These are phyloP conservation scores for Melipona beecheii DNA, from an alignment of 2,888 invertebrate genomes.

Conservation along the genomic window DNA sequence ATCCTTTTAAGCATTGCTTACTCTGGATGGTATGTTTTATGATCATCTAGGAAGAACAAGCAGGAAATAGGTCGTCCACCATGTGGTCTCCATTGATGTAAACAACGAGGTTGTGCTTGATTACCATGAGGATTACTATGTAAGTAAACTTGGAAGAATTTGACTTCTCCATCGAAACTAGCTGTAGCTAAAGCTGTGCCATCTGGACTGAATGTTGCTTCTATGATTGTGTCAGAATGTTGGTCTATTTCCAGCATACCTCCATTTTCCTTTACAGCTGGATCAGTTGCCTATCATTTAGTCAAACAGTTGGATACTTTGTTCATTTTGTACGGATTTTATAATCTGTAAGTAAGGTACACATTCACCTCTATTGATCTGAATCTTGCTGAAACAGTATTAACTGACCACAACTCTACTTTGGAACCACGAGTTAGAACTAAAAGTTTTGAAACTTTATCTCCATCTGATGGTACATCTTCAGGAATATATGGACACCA, in stretches of 20 bases:
- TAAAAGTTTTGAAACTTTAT: constrained; percentile 91
- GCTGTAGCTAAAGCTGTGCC: constrained; percentile 97
- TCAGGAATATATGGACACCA: constrained; percentile 97
- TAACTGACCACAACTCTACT: constrained; percentile 84
- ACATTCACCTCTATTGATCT: constrained; percentile 71
- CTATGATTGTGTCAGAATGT: constrained; percentile 89
- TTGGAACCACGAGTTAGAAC: constrained; percentile 92
- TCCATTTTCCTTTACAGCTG: constrained; percentile 74
- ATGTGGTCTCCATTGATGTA: constrained; percentile 97
- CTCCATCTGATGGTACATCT: constrained; percentile 85
- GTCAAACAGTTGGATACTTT: constrained; percentile 57
- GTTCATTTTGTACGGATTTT: constrained; percentile 46
- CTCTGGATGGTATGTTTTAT: constrained; percentile 91
- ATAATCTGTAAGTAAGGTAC: constrained; percentile 42
- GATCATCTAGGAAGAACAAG: constrained; percentile 97
- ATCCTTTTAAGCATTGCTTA: constrained; percentile 84
- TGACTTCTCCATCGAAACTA: constrained; percentile 94
- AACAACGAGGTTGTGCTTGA: constrained; percentile 89
- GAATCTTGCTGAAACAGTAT: constrained; percentile 74
- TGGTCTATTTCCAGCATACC: constrained; percentile 86
- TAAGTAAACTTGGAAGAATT: constrained; percentile 95
- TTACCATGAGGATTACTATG: constrained; percentile 85
- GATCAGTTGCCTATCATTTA: constrained; percentile 75
- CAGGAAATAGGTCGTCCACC: constrained; percentile 93
- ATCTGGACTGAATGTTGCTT: constrained; percentile 96